Evolutionary conservation across 2,888 invertebrate genomes (phyloP).

Genomic region (Hemaris fuciformis): DNA sequence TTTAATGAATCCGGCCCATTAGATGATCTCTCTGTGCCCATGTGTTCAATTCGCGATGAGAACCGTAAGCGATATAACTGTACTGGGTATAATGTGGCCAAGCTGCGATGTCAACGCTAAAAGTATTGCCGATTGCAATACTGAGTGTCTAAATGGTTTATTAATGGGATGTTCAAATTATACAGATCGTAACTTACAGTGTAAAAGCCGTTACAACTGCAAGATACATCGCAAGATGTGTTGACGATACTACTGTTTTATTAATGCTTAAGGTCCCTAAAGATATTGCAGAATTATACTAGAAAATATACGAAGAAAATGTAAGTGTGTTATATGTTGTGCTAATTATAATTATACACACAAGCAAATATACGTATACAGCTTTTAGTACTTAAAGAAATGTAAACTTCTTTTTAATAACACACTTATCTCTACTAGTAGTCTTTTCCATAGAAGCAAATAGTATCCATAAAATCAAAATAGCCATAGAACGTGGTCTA

Average conservation of each 20-base stretch:
- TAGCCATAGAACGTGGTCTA: neutral
- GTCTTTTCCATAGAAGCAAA: neutral
- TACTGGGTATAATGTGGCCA: slow-evolving; percentile 43
- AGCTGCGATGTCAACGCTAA: slow-evolving; percentile 44
- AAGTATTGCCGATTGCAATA: slow-evolving; percentile 23
- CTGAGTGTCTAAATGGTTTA: slow-evolving; percentile 22
- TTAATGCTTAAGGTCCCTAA: no score
- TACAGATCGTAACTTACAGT: neutral
- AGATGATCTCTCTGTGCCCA: slow-evolving; percentile 24
- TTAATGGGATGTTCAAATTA: slow-evolving; percentile 21
- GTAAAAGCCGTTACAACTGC: neutral
- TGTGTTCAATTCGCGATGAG: slow-evolving; percentile 22
- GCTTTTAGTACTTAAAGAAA: no score
- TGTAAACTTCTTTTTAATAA: neutral
- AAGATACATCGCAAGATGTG: neutral
- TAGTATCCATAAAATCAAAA: neutral
- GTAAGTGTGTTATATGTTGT: no score
- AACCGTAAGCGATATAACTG: slow-evolving; percentile 61
- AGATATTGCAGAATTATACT: no score
- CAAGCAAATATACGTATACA: no score
- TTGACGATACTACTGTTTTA: neutral
- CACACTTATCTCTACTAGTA: neutral
- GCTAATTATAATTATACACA: no score
- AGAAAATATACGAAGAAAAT: no score
- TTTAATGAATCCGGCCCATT: slow-evolving; percentile 12